phyloP scores from a whole-genome alignment of 1,140 invertebrate species.

The Lepidurus arcticus region DNA sequence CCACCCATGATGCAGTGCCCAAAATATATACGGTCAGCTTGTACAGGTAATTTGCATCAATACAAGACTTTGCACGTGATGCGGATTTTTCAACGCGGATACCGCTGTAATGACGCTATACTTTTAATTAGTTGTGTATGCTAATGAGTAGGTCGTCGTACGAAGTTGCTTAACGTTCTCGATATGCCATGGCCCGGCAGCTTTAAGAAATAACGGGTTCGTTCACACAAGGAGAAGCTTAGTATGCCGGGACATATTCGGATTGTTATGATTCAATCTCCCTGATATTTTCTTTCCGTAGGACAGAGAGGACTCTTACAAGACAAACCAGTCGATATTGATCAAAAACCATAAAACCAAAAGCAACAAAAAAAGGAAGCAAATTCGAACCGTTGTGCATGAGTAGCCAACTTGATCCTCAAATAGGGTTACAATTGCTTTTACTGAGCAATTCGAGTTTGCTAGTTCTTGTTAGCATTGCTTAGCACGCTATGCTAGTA shows the following conservation, averaged over 20 bases:
- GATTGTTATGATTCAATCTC: slow-evolving; percentile 6
- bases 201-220: neutral
- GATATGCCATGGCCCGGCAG: neutral
- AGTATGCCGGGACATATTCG: neutral
- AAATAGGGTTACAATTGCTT: too few species aligned
- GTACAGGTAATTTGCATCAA: neutral
- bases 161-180: neutral
- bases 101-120: neutral
- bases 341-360: neutral
- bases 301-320: neutral
- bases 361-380: neutral
- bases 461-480: too few species aligned
- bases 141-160: neutral
- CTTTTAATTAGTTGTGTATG: neutral
- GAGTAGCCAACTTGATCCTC: too few species aligned
- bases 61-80: neutral
- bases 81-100: neutral
- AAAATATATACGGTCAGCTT: neutral
- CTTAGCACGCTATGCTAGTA: too few species aligned
- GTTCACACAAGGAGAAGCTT: neutral
- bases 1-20: neutral
- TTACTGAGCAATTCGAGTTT: too few species aligned
- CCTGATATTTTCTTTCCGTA: neutral
- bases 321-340: neutral
- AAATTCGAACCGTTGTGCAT: neutral